phyloP scores from a whole-genome alignment of 2,888 invertebrate species.

The Villa cingulata region DNA sequence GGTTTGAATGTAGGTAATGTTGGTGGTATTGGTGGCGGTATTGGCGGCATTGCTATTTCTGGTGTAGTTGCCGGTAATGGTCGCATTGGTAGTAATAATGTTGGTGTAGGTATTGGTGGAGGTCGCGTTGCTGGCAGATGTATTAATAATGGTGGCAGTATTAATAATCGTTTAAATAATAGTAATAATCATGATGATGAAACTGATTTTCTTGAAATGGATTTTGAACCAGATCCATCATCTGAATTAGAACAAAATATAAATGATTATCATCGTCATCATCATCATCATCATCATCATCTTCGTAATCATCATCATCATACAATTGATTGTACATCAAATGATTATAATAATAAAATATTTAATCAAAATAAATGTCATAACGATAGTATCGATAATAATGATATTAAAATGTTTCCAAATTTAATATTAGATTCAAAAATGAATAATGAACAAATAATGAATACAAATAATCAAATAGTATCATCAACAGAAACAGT shows the following conservation, averaged over 20 bases:
- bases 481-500: too few species aligned
- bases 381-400: too few species aligned
- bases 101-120: not conserved
- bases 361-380: too few species aligned
- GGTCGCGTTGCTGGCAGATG: too few species aligned
- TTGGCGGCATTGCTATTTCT: conserved; percentile 11
- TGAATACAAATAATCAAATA: too few species aligned
- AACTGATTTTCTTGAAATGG: conserved; percentile 36
- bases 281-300: too few species aligned
- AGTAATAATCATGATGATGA: conserved; percentile 26
- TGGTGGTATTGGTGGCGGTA: conserved; percentile 6
- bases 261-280: not conserved
- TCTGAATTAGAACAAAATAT: conserved; percentile 30
- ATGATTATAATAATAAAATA: too few species aligned
- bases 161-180: conserved; percentile 16
- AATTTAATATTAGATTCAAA: too few species aligned
- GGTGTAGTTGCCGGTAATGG: not conserved
- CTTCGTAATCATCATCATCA: too few species aligned
- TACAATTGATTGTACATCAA: too few species aligned
- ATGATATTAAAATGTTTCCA: not conserved
- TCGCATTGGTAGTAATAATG: conserved; percentile 25
- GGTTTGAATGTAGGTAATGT: conserved; percentile 2
- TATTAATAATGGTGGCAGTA: conserved; percentile 22
- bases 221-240: conserved; percentile 34
- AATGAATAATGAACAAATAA: too few species aligned